Evolutionary conservation across 2,113 vertebrate species (phyloP).

Genomic region (Ascaphus truei): DNA sequence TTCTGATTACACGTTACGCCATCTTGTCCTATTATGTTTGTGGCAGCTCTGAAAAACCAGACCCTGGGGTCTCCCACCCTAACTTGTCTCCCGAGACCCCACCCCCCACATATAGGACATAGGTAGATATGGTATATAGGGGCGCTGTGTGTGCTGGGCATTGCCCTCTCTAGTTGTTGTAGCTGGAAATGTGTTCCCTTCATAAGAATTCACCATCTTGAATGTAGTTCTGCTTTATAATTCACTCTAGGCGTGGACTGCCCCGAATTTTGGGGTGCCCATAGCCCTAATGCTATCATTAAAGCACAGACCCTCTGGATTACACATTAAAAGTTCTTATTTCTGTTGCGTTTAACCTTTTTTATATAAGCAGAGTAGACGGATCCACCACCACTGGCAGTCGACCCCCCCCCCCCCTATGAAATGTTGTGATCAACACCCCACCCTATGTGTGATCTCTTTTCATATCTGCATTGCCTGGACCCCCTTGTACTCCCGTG

Average conservation of each 20-base stretch:
- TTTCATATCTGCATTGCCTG: no score
- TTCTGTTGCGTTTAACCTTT: no score
- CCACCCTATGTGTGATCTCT: no score
- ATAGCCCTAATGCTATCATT: background rate
- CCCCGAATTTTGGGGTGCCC: background rate
- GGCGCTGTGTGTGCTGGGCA: background rate
- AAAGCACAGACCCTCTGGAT: background rate
- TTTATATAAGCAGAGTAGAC: no score
- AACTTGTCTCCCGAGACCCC: background rate
- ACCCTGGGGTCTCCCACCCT: background rate
- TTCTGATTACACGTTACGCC: conserved; percentile 30
- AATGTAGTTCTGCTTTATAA: background rate
- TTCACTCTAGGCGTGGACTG: background rate
- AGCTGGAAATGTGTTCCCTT: background rate
- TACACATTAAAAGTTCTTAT: no score
- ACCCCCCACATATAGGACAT: background rate
- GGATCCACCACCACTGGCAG: no score
- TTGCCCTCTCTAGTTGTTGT: conserved; percentile 2
- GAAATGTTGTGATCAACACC: background rate
- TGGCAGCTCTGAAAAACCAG: background rate
- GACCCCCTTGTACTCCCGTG: no score
- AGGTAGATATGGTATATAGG: background rate
- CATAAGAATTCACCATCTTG: conserved; percentile 22
- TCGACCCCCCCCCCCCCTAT: no score
- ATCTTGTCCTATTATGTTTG: conserved; percentile 24